phyloP scores from a whole-genome alignment of 2,797 vertebrate genomes.

The Botia kubotai region DNA sequence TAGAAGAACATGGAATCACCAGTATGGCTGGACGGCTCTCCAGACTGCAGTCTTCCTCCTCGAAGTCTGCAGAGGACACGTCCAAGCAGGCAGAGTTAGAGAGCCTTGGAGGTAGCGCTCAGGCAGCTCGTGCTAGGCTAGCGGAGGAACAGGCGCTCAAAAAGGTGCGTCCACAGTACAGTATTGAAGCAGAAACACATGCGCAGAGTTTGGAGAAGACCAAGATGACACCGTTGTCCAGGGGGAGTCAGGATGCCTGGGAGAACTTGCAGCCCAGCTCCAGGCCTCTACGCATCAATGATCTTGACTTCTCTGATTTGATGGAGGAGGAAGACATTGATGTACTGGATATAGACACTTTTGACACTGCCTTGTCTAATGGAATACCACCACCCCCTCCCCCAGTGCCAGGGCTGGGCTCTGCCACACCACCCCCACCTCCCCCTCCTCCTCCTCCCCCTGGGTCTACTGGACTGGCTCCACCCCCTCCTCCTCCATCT shows the following conservation, averaged over 20 bases:
- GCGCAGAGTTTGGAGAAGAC: slow-evolving; percentile 78
- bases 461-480: slow-evolving; percentile 37
- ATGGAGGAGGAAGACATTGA: slow-evolving; percentile 93
- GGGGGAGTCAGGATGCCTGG: slow-evolving; percentile 73
- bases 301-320: slow-evolving; percentile 96
- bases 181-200: slow-evolving; percentile 81
- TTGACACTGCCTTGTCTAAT: slow-evolving; percentile 64
- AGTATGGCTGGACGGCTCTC: slow-evolving; percentile 58
- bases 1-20: slow-evolving; percentile 40
- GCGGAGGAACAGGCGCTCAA: slow-evolving; percentile 69
- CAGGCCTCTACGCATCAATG: slow-evolving; percentile 85
- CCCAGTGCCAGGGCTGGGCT: slow-evolving; percentile 33
- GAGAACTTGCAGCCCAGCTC: slow-evolving; percentile 75
- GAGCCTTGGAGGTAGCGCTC: slow-evolving; percentile 64
- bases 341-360: slow-evolving; percentile 79
- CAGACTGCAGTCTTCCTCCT: slow-evolving; percentile 44
- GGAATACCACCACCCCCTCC: slow-evolving; percentile 55
- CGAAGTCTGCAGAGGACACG: slow-evolving; percentile 58
- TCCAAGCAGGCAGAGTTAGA: slow-evolving; percentile 72
- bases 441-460: slow-evolving; percentile 65
- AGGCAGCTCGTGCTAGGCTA: slow-evolving; percentile 71
- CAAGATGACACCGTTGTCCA: slow-evolving; percentile 75
- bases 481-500: slow-evolving; percentile 65
- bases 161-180: slow-evolving; percentile 75
- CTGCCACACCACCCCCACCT: slow-evolving; percentile 60